Evolutionary conservation across 1,140 invertebrate species (phyloP), one percentile per base, ranked within the genome.

Genomic region (Maconellicoccus hirsutus): DNA sequence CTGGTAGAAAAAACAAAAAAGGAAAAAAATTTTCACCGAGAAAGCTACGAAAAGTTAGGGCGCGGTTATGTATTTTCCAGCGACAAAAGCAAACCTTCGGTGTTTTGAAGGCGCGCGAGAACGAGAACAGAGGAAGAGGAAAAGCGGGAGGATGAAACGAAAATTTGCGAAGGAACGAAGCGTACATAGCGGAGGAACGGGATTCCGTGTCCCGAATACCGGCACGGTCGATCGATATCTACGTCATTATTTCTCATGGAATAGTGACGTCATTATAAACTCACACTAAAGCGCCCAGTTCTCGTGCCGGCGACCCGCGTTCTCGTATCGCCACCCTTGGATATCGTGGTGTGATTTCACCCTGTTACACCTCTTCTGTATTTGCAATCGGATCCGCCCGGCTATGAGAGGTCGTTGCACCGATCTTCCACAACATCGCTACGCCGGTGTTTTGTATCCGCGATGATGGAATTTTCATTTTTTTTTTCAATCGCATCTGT

Each of bases 11-110:
- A 71, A 52, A 29, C 8, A 70, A 21, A 29, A 26, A 25, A 70
- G 27, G 25, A 70, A 59, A 27, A 59, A 61, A 77, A 73, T 75
- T 73, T 74, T 74, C 72, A 71, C 73, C 71, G 74, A 74, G 73
- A 75, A 75, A 70, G 29, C 27, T 10, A 39, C 27, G 69, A 33
- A 39, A 70, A 39, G 27, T 73, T 73, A 42, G 76, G 79, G 78
- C 77, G 75, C 76, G 61, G 61, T 66, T 66, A 25, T 66, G 61
- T 66, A 66, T 66, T 66, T 25, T 23, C 61, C 61, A 66, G 10
- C 61, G 61, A 66, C 61, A 26, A 66, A 8, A 26, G 61, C 22
- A 25, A 66, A 66, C 61, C 61, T 66, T 66, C 61, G 61, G 21
- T 26, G 61, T 66, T 66, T 25, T 66, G 10, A 66, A 19, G 16